phyloP scores from a whole-genome alignment of 2,797 vertebrate genomes.

The Silurus aristotelis region DNA sequence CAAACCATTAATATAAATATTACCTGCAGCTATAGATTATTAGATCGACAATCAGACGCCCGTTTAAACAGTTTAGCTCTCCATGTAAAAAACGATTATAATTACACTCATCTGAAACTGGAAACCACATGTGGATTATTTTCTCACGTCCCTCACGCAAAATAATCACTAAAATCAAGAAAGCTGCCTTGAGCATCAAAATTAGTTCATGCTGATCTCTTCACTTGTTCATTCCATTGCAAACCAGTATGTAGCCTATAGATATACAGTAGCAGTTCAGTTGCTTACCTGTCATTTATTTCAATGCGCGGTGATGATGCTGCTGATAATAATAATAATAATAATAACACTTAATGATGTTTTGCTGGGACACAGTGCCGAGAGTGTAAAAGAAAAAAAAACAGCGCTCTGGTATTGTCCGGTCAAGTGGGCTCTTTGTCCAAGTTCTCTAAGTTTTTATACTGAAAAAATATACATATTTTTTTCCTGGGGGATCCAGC shows the following conservation, averaged over 20 bases:
- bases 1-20: neutral
- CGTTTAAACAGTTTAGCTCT: neutral
- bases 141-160: neutral
- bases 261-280: too few relatives aligned
- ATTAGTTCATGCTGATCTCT: too few relatives aligned
- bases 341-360: neutral
- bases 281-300: neutral
- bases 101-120: neutral
- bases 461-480: neutral
- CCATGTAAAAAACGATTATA: neutral
- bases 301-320: neutral
- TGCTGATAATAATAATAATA: too few relatives aligned
- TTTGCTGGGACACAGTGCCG: neutral
- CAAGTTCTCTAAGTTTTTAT: constrained; percentile 28
- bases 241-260: too few relatives aligned
- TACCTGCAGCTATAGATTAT: neutral
- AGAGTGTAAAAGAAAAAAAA: neutral
- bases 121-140: neutral
- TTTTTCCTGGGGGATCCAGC: neutral
- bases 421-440: constrained; percentile 6
- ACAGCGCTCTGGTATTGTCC: constrained; percentile 6
- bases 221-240: neutral
- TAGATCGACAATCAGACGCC: neutral
- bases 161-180: neutral
- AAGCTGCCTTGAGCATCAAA: neutral